Evolutionary conservation across 2,888 invertebrate genomes (phyloP).

Genomic region (Stenotaenia linearis): DNA sequence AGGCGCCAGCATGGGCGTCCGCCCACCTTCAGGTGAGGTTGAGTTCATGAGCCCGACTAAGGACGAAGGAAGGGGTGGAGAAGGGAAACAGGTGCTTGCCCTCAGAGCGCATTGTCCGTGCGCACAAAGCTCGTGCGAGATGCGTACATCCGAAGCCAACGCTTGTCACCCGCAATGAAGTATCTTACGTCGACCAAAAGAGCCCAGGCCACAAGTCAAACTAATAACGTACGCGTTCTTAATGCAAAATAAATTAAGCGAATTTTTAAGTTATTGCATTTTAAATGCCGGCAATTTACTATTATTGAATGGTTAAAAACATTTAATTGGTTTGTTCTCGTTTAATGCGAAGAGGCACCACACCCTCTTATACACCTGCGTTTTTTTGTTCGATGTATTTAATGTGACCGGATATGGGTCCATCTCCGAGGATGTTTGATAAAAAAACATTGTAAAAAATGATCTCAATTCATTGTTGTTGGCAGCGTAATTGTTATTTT

Average conservation of each 20-base stretch:
- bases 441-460: background rate
- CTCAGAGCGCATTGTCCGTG: slow-evolving; percentile 21
- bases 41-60: slow-evolving; percentile 17
- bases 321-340: slow-evolving; percentile 10
- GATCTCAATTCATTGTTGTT: slow-evolving; percentile 8
- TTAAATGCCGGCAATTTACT: background rate
- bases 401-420: slow-evolving; percentile 7
- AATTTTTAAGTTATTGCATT: background rate
- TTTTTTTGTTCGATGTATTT: background rate
- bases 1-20: slow-evolving; percentile 21
- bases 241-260: no score
- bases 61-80: slow-evolving; percentile 7
- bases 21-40: slow-evolving; percentile 24
- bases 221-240: background rate
- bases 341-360: background rate
- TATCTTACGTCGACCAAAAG: background rate
- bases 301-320: background rate
- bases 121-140: slow-evolving; percentile 22
- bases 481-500: slow-evolving; percentile 1
- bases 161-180: slow-evolving; percentile 13
- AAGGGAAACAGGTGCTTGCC: slow-evolving; percentile 22
- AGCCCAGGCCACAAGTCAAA: background rate
- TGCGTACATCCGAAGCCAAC: slow-evolving; percentile 16
- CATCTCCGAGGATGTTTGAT: slow-evolving; percentile 5
- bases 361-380: background rate